Evolutionary conservation across 1,140 invertebrate genomes (phyloP).

Genomic region (Aphaenogaster floridana): DNA sequence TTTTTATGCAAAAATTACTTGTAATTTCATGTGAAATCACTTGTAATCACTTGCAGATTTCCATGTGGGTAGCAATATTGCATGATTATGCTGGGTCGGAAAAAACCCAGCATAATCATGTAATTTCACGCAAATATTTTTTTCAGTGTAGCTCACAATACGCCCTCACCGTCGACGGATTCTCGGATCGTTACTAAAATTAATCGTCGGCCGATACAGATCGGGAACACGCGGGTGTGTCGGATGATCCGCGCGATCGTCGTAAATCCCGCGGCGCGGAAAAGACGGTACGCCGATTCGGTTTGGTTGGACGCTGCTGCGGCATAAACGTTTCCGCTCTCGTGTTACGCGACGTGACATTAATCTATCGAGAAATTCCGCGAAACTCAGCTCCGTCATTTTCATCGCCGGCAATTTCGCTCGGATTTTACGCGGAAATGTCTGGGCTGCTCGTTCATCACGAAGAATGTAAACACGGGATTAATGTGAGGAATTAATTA

Average conservation of each 20-base stretch:
- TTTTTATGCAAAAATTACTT: too few species aligned
- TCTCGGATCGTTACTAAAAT: conserved; percentile 68
- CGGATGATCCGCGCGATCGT: conserved; percentile 23
- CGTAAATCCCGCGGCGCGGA: conserved; percentile 37
- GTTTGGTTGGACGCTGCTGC: conserved; percentile 26
- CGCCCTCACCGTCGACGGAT: conserved; percentile 27
- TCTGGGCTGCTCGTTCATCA: conserved; percentile 22
- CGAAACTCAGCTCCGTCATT: conserved; percentile 17
- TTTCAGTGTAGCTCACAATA: background rate
- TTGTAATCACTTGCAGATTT: too few species aligned
- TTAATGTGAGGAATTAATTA: conserved; percentile 44
- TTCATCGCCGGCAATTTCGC: conserved; percentile 29
- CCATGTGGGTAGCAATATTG: too few species aligned
- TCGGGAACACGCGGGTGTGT: conserved; percentile 33
- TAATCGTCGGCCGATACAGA: conserved; percentile 58
- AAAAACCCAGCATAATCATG: too few species aligned
- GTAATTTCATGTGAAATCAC: too few species aligned
- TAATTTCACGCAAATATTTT: too few species aligned
- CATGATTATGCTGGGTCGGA: too few species aligned
- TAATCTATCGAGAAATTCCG: conserved; percentile 52
- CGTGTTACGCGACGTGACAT: conserved; percentile 29
- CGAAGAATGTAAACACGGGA: conserved; percentile 18
- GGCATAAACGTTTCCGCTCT: conserved; percentile 49
- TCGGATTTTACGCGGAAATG: conserved; percentile 18
- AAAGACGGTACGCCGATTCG: conserved; percentile 28